Evolutionary conservation across 2,888 invertebrate species (phyloP).

Genomic region (Nephrotoma appendiculata): DNA sequence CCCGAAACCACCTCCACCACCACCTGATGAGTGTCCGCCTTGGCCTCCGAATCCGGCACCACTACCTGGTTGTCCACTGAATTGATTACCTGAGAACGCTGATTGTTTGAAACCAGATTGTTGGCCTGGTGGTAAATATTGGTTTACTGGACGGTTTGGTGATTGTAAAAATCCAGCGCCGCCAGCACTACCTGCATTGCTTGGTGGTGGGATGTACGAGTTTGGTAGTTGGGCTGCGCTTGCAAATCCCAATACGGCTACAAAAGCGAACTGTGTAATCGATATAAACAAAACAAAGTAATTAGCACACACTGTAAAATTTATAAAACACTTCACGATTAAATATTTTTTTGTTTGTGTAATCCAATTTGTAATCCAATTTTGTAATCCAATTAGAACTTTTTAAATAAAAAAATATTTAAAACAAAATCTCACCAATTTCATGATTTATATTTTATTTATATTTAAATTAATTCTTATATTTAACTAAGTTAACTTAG

Average conservation of each 20-base stretch:
- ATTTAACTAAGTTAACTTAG: neutral
- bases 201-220: conserved; percentile 23
- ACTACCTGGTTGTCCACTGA: conserved; percentile 6
- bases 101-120: conserved; percentile 12
- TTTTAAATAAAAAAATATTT: neutral
- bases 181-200: conserved; percentile 16
- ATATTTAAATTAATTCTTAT: neutral
- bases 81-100: conserved; percentile 9
- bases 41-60: conserved; percentile 6
- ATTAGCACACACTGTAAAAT: neutral
- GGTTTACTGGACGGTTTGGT: conserved; percentile 10
- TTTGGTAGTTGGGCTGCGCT: conserved; percentile 20
- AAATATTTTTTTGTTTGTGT: neutral
- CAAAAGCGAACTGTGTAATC: conserved; percentile 12
- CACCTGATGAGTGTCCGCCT: neutral
- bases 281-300: neutral
- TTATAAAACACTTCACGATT: neutral
- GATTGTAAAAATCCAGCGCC: conserved; percentile 16
- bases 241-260: conserved; percentile 16
- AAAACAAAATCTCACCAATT: neutral
- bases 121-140: conserved; percentile 10
- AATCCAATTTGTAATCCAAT: neutral
- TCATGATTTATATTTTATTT: neutral
- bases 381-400: neutral
- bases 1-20: neutral